Evolutionary conservation across 2,888 invertebrate genomes (phyloP).

Genomic region (Drosophila incognita): DNA sequence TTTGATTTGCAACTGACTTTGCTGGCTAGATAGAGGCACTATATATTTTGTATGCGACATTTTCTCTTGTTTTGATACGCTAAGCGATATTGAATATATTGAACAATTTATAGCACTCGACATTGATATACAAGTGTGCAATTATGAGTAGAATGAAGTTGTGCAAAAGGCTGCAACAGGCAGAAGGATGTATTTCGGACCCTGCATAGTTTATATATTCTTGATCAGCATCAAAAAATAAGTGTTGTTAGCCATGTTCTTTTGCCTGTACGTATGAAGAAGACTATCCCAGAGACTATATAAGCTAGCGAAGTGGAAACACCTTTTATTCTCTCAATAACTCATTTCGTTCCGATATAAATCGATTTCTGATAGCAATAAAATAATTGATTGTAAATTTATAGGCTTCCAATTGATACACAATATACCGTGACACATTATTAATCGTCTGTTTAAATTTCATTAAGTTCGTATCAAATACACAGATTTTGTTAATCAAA

Average conservation of each 20-base stretch:
- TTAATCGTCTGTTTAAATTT: neutral
- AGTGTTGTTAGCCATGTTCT: neutral
- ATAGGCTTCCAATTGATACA: accelerated
- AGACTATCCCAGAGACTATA: neutral
- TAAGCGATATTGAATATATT: neutral
- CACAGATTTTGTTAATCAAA: neutral
- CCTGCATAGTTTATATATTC: neutral
- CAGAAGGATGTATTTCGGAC: neutral
- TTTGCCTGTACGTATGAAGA: neutral
- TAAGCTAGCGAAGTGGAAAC: neutral
- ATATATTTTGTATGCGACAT: neutral
- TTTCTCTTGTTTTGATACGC: neutral
- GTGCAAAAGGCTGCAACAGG: neutral
- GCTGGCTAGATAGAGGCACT: neutral
- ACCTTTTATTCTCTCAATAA: neutral
- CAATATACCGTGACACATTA: neutral
- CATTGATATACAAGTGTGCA: neutral
- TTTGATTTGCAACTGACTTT: neutral
- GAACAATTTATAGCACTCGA: neutral
- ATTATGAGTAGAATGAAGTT: neutral
- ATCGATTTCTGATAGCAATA: neutral
- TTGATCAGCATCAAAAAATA: neutral
- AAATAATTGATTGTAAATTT: neutral
- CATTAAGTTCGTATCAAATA: neutral
- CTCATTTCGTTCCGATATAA: neutral